A percentile compares a stretch with the other conserved stretches of the same genome.
These are phyloP conservation scores for Sesamia nonagrioides DNA, from an alignment of 1,140 invertebrate species.

Conservation along the genomic window DNA sequence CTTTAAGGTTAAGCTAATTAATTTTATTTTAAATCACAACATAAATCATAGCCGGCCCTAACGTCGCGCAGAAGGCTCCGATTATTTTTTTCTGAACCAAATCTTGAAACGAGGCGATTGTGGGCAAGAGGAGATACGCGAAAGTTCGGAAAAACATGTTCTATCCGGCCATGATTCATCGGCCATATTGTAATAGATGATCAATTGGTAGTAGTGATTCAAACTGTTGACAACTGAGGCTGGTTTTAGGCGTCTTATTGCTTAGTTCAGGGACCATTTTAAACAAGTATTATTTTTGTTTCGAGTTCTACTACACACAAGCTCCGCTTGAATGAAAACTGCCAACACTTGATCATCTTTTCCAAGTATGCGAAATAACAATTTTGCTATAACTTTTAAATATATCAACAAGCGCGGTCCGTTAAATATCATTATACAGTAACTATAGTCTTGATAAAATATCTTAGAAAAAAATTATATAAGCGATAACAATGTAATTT, in stretches of 20 bases:
- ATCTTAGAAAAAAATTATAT: conserved; percentile 37
- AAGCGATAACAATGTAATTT: conserved; percentile 42
- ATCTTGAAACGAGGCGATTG: too few relatives aligned
- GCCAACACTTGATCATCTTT: neutral
- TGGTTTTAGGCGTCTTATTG: neutral
- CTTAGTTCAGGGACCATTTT: neutral
- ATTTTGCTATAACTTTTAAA: neutral
- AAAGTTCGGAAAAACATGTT: too few relatives aligned
- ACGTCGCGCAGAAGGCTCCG: too few relatives aligned
- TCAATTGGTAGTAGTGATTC: neutral
- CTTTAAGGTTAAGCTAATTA: neutral
- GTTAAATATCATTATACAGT: conserved; percentile 15
- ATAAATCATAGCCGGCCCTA: too few relatives aligned
- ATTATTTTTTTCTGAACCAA: too few relatives aligned
- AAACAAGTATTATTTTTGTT: too few relatives aligned
- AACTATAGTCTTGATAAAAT: conserved; percentile 15
- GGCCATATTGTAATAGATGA: too few relatives aligned
- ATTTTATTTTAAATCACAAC: neutral
- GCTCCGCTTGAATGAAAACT: neutral
- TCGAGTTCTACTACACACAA: too few relatives aligned
- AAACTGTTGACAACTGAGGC: neutral
- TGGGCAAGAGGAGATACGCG: too few relatives aligned
- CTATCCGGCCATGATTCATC: too few relatives aligned
- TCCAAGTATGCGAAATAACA: neutral
- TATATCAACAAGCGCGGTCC: neutral